phyloP scores from a whole-genome alignment of 2,888 invertebrate species.

The Dryobotodes eremita region DNA sequence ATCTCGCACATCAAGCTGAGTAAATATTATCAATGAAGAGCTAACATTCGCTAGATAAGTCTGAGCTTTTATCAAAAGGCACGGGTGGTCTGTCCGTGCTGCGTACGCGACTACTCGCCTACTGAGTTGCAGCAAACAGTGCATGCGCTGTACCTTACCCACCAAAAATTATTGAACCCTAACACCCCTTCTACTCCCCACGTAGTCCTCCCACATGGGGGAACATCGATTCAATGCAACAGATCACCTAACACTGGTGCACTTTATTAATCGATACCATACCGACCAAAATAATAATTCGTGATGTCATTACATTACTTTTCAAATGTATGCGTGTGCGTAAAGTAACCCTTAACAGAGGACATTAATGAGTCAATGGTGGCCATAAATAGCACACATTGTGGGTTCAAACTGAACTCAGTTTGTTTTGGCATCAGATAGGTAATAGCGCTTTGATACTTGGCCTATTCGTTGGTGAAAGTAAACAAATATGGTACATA shows the following conservation, averaged over 20 bases:
- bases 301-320: conserved; percentile 80
- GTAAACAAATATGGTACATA: conserved; percentile 59
- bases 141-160: conserved; percentile 62
- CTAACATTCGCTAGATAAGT: conserved; percentile 77
- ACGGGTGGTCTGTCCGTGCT: conserved; percentile 81
- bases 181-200: conserved; percentile 70
- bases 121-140: conserved; percentile 71
- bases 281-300: conserved; percentile 79
- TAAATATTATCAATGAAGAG: conserved; percentile 76
- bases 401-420: conserved; percentile 66
- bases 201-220: conserved; percentile 55
- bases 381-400: conserved; percentile 72
- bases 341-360: conserved; percentile 79
- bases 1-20: conserved; percentile 74
- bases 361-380: conserved; percentile 76
- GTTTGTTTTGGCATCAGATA: conserved; percentile 72
- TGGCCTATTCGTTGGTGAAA: conserved; percentile 57
- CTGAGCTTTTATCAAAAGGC: conserved; percentile 77
- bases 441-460: conserved; percentile 61
- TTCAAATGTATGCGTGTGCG: conserved; percentile 78
- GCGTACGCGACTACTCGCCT: conserved; percentile 78
- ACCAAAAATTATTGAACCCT: conserved; percentile 74
- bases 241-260: conserved; percentile 76
- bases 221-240: conserved; percentile 73
- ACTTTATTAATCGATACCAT: conserved; percentile 76